Base-by-base conservation (phyloP, 1,140 invertebrate genomes). In the Brachionus plicatilis region DNA sequence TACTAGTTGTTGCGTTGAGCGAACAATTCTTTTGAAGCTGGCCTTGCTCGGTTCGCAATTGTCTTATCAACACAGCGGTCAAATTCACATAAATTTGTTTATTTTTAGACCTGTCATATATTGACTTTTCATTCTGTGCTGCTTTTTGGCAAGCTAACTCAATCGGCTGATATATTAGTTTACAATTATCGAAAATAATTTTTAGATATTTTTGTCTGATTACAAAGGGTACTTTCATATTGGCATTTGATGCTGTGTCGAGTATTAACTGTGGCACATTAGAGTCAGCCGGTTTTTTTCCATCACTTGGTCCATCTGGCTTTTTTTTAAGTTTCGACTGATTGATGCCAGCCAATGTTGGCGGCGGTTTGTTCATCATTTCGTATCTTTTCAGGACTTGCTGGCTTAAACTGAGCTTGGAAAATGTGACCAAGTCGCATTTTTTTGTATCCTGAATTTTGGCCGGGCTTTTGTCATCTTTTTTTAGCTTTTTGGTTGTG, bases 81-180 rank as follows among this genome's bases (percentile, higher is more conserved):
- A 83, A 56, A 68, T 83, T 83, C 5, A 70, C 3, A 70, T 70
- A 83, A 83, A 68, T 68, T 33, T 68, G 43, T 41, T 83, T 83
- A 72, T 47, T 83, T 27, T 47, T 83, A n/a, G 82, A 68, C 29
- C 60, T 27, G 29, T 83, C 82, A 70, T 68, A 83, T 20, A 83
- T 83, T 3, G 60, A 68, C 33, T 83, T 83, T 47, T 83, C 82
- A 24, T 82, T 43, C 17, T 82, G 20, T 6, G 79, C 37, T 45
- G 79, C 79, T 68, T 82, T 68, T 82, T 82, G 53, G 27, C 79
- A 82, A 65, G 79, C 79, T 65, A 43, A 12, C 33, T 82, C 20
- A 65, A 47, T 41, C 20, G 53, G 53, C 7, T 65, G 33, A 20
- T 68, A 82, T 12, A 82, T 24, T 45, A 37, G 8, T 47, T 47